phyloP scores from a whole-genome alignment of 2,888 invertebrate species.

The Hypselothyrea guttata region DNA sequence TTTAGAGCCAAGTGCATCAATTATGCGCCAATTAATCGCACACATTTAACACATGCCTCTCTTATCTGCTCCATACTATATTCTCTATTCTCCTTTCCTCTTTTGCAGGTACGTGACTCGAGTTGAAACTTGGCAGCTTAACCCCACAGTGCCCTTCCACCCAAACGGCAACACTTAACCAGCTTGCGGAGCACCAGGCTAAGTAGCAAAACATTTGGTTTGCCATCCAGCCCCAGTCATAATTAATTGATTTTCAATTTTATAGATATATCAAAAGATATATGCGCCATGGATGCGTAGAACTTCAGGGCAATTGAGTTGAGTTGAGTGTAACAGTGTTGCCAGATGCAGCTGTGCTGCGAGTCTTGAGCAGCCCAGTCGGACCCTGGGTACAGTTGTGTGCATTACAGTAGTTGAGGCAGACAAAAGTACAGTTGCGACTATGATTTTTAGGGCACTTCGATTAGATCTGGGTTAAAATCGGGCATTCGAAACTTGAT shows the following conservation, averaged over 20 bases:
- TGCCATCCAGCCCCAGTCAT: conserved; percentile 30
- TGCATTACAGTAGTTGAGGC: background rate
- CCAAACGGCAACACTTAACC: too few species aligned
- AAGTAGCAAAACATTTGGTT: conserved; percentile 34
- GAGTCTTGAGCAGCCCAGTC: background rate
- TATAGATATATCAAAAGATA: conserved; percentile 14
- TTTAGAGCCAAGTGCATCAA: conserved; percentile 14
- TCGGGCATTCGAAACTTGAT: too few species aligned
- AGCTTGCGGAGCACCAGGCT: conserved; percentile 10
- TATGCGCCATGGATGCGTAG: background rate
- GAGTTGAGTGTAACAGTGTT: conserved; percentile 57
- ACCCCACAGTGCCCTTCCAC: background rate
- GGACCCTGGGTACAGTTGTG: background rate
- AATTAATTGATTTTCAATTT: conserved; percentile 64
- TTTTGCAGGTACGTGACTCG: conserved; percentile 54
- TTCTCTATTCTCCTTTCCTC: conserved; percentile 2
- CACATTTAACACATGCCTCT: conserved; percentile 3
- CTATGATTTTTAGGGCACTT: too few species aligned
- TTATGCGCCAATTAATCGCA: conserved; percentile 24
- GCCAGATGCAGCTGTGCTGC: conserved; percentile 34
- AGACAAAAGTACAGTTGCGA: too few species aligned
- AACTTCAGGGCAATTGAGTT: conserved; percentile 30
- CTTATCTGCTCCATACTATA: too few species aligned
- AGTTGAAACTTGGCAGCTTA: background rate
- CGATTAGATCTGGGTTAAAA: too few species aligned